phyloP scores from a whole-genome alignment of 2,888 invertebrate genomes.

The Ectemnius lituratus region DNA sequence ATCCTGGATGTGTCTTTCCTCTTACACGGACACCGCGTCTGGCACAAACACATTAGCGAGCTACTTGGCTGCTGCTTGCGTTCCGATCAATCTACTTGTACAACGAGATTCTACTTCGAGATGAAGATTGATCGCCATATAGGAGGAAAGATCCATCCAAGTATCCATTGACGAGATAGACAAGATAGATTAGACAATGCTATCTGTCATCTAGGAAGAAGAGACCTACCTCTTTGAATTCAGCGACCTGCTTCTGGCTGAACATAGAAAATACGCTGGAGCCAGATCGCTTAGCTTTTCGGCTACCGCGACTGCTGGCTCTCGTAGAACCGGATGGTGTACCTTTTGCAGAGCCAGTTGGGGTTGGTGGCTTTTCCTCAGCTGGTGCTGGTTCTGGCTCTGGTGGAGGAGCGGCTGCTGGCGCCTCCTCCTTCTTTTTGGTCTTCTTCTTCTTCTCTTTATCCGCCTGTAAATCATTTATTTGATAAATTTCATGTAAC shows the following conservation, averaged over 20 bases:
- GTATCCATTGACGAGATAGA: background rate
- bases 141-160: no score
- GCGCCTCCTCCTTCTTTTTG: conserved; percentile 86
- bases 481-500: no score
- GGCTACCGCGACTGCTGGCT: conserved; percentile 90
- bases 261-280: conserved; percentile 99
- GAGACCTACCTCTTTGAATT: conserved; percentile 91
- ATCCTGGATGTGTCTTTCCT: no score
- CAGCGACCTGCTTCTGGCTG: conserved; percentile 96
- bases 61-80: no score
- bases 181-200: background rate
- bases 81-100: no score
- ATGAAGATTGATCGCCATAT: no score
- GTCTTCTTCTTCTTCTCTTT: conserved; percentile 93
- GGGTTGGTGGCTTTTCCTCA: conserved; percentile 79
- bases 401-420: conserved; percentile 81
- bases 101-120: no score
- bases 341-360: conserved; percentile 76
- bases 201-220: background rate
- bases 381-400: conserved; percentile 83
- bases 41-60: background rate
- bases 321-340: conserved; percentile 81
- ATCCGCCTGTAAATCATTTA: conserved; percentile 84
- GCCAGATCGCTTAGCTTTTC: conserved; percentile 90
- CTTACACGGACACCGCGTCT: no score